These are phyloP conservation scores for Puffinus mauretanicus DNA, from an alignment of 2,113 vertebrate genomes.

Conservation along the genomic window DNA sequence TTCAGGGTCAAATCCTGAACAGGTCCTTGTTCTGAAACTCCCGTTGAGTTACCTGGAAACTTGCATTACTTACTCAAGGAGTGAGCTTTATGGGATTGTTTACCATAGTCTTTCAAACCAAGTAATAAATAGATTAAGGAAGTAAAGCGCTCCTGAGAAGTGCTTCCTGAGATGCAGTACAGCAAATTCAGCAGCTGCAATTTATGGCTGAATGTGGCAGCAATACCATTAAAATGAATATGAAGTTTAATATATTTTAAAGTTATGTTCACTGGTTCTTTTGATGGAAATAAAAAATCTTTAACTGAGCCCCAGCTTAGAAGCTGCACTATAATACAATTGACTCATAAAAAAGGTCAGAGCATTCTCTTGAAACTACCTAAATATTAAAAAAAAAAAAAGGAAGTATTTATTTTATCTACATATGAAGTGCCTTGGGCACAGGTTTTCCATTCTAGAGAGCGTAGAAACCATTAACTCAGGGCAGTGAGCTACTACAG, in stretches of 20 bases:
- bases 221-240: not conserved
- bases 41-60: not conserved
- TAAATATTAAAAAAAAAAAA: not conserved
- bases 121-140: not conserved
- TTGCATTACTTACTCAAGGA: not conserved
- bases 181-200: not conserved
- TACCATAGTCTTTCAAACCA: not conserved
- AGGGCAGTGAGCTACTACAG: not conserved
- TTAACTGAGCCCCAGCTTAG: not conserved
- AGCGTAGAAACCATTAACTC: not conserved
- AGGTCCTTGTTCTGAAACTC: not conserved
- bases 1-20: not conserved
- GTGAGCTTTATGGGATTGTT: not conserved
- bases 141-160: not conserved
- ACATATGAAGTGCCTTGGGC: accelerated
- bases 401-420: not conserved
- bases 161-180: not conserved
- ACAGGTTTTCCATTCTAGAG: not conserved
- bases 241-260: not conserved
- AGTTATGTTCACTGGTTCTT: not conserved
- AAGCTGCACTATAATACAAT: not conserved
- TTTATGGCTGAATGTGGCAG: not conserved
- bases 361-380: not conserved
- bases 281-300: not conserved
- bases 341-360: not conserved